Evolutionary conservation across 2,888 invertebrate species (phyloP).

Genomic region (Ypsolopha scabrella): DNA sequence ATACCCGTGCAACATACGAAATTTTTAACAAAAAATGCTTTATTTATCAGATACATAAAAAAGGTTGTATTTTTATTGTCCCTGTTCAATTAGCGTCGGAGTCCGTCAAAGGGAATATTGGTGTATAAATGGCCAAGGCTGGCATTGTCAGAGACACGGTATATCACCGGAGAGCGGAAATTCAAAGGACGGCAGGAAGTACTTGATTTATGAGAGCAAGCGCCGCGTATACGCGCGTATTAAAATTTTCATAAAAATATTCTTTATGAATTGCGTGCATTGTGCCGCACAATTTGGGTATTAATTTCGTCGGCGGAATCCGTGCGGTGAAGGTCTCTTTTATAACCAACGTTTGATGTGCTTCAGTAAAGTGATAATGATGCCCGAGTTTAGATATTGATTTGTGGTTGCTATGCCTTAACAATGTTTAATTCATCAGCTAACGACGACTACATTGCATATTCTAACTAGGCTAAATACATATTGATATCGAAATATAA

Average conservation of each 20-base stretch:
- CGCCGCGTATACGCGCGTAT: slow-evolving; percentile 49
- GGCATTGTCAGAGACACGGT: slow-evolving; percentile 55
- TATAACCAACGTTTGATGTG: not conserved
- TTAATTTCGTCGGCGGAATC: slow-evolving; percentile 13
- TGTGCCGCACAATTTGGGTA: slow-evolving; percentile 21
- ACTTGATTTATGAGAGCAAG: slow-evolving; percentile 57
- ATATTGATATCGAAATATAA: too few species aligned
- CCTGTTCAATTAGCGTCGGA: slow-evolving; percentile 44
- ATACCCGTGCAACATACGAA: not conserved
- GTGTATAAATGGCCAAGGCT: slow-evolving; percentile 37
- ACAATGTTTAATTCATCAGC: not conserved
- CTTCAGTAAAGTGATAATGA: not conserved
- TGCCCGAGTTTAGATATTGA: not conserved
- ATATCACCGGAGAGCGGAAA: slow-evolving; percentile 54
- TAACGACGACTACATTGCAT: too few species aligned
- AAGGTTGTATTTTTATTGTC: slow-evolving; percentile 16
- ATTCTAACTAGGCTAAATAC: too few species aligned
- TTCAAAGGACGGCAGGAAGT: slow-evolving; percentile 59
- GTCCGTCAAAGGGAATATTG: slow-evolving; percentile 48
- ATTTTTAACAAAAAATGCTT: not conserved
- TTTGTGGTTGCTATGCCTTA: not conserved
- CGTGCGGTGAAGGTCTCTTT: not conserved
- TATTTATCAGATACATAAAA: not conserved
- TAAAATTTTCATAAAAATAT: slow-evolving; percentile 62
- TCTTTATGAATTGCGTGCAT: slow-evolving; percentile 43